Conservation (phyloP, 53 echinoderm and acorn worm genomes). For the Astropecten irregularis region DNA sequence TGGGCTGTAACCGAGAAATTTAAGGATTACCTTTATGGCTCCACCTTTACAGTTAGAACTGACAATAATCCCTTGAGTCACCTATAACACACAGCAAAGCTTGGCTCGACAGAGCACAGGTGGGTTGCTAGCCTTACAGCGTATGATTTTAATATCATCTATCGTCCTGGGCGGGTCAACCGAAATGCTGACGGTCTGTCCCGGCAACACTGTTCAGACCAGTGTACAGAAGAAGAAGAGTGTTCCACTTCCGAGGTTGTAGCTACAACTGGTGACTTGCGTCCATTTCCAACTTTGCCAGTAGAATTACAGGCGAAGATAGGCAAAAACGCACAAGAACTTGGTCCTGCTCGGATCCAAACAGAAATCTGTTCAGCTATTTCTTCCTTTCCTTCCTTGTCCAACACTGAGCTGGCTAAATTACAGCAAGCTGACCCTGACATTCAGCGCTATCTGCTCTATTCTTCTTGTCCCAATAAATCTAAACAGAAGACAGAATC, state of each 20-base stretch:
- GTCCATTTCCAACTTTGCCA: neutral
- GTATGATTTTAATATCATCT: neutral
- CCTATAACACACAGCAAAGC: conserved; percentile 37
- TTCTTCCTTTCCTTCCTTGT: neutral
- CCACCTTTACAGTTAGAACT: conserved; percentile 19
- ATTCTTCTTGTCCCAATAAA: too few species aligned
- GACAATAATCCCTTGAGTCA: conserved; percentile 56
- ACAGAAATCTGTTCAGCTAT: neutral
- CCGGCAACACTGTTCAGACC: too few species aligned
- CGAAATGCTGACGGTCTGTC: conserved; percentile 2
- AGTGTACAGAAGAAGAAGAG: neutral
- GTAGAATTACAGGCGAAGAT: neutral
- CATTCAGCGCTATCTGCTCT: neutral
- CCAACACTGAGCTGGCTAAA: neutral
- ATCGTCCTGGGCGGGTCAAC: neutral
- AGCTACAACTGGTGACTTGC: neutral
- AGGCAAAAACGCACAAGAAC: neutral
- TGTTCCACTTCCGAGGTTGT: neutral
- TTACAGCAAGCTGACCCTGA: neutral
- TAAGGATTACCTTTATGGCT: conserved; percentile 45
- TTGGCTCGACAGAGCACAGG: neutral
- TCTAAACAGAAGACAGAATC: too few species aligned
- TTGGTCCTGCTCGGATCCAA: neutral
- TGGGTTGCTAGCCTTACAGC: neutral
- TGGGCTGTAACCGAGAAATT: conserved; percentile 32